phyloP scores from a whole-genome alignment of 2,888 invertebrate genomes.

The Tachina grossa region DNA sequence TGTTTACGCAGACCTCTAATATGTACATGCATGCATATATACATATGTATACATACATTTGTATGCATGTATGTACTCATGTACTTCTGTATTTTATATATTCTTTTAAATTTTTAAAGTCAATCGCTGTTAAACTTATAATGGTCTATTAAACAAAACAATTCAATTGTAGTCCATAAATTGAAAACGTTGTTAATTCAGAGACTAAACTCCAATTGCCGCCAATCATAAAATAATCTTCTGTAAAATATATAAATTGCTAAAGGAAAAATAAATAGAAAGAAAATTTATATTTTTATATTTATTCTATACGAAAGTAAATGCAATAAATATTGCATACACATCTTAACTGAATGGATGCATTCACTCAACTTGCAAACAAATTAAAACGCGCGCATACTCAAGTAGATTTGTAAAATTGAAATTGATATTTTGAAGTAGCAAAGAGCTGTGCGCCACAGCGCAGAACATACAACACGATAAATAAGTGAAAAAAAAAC shows the following conservation, averaged over 20 bases:
- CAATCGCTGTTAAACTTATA: conserved; percentile 1
- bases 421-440: conserved; percentile 47
- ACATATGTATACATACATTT: too few relatives aligned
- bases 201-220: conserved; percentile 61
- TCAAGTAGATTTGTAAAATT: conserved; percentile 58
- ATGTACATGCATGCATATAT: too few relatives aligned
- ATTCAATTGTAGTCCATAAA: conserved; percentile 70
- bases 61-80: too few relatives aligned
- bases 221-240: conserved; percentile 50
- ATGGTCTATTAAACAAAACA: conserved; percentile 49
- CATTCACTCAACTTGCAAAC: conserved; percentile 38
- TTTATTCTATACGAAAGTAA: background rate
- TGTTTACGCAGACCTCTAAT: too few relatives aligned
- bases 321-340: conserved; percentile 11
- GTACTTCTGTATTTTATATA: background rate
- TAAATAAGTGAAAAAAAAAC: background rate
- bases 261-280: conserved; percentile 19
- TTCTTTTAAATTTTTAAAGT: conserved; percentile 14
- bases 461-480: background rate
- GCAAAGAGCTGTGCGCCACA: conserved; percentile 26
- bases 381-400: conserved; percentile 66
- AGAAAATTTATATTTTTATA: background rate
- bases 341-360: conserved; percentile 42
- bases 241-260: conserved; percentile 39
- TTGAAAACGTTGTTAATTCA: conserved; percentile 35